These are phyloP conservation scores for Microvelia longipes DNA, from an alignment of 1,140 invertebrate genomes.

Conservation along the genomic window DNA sequence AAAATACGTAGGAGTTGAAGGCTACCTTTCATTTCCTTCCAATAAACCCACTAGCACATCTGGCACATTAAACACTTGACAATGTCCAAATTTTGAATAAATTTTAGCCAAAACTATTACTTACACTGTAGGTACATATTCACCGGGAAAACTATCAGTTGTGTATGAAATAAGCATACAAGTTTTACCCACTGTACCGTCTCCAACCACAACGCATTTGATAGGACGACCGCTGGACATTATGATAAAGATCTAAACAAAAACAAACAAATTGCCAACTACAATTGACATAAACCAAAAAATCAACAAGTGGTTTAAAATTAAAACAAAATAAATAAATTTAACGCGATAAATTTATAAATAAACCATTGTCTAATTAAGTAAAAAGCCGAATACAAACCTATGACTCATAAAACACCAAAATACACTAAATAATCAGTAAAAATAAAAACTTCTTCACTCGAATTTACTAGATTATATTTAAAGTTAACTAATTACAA, in stretches of 20 bases:
- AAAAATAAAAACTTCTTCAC: too few species aligned
- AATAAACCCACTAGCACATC: too few species aligned
- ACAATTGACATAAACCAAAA: neutral
- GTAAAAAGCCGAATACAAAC: neutral
- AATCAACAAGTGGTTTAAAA: neutral
- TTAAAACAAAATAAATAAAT: neutral
- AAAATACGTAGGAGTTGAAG: too few species aligned
- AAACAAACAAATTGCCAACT: neutral
- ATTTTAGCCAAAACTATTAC: too few species aligned
- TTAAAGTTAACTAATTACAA: too few species aligned
- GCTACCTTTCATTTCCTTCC: too few species aligned
- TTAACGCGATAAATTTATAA: too few species aligned
- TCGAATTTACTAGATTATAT: too few species aligned
- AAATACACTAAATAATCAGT: too few species aligned
- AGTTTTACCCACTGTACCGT: conserved; percentile 93
- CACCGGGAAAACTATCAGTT: conserved; percentile 95
- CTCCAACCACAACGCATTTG: conserved; percentile 91
- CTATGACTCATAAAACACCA: neutral
- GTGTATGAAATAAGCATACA: conserved; percentile 98
- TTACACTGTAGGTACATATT: conserved; percentile 81
- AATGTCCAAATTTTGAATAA: too few species aligned
- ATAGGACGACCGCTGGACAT: conserved; percentile 41
- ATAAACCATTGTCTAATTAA: neutral
- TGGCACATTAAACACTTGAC: too few species aligned
- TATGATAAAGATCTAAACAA: neutral